These are phyloP conservation scores for Corythornis madagascariensis DNA, from an alignment of 2,113 vertebrate species.

Conservation along the genomic window DNA sequence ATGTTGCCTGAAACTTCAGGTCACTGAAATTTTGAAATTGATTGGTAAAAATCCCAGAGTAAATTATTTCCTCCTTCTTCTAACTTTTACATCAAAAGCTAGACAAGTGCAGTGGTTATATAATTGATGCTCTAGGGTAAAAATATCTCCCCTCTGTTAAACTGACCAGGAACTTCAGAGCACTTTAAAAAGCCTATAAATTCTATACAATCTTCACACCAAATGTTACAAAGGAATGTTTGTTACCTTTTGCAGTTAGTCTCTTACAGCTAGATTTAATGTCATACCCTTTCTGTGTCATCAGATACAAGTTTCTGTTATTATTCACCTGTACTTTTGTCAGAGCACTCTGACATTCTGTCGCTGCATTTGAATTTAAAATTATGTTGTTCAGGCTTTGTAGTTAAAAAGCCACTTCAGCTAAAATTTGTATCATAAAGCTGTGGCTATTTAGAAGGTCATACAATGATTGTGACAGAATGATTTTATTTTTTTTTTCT, in stretches of 20 bases:
- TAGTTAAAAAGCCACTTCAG: background rate
- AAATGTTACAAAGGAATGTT: background rate
- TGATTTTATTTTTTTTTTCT: background rate
- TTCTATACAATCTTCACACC: background rate
- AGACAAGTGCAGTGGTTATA: background rate
- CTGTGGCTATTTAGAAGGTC: background rate
- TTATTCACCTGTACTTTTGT: background rate
- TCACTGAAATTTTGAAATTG: background rate
- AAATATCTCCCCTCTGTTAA: background rate
- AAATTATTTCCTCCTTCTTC: background rate
- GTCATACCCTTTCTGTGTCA: background rate
- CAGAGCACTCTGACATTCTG: background rate
- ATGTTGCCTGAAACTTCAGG: background rate
- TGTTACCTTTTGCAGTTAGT: background rate
- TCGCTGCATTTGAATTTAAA: background rate
- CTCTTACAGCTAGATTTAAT: background rate
- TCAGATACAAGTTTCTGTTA: background rate
- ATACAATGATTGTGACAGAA: background rate
- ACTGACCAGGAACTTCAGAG: background rate
- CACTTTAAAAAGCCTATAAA: background rate
- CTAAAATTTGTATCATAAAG: background rate
- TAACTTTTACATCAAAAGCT: background rate
- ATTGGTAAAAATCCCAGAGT: background rate
- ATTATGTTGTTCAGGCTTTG: background rate
- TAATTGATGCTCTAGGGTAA: background rate